A percentile compares a stretch with the other conserved stretches of the same genome.
These are phyloP conservation scores for Opisthocomus hoazin DNA, from an alignment of 2,113 vertebrate genomes.

Conservation along the genomic window DNA sequence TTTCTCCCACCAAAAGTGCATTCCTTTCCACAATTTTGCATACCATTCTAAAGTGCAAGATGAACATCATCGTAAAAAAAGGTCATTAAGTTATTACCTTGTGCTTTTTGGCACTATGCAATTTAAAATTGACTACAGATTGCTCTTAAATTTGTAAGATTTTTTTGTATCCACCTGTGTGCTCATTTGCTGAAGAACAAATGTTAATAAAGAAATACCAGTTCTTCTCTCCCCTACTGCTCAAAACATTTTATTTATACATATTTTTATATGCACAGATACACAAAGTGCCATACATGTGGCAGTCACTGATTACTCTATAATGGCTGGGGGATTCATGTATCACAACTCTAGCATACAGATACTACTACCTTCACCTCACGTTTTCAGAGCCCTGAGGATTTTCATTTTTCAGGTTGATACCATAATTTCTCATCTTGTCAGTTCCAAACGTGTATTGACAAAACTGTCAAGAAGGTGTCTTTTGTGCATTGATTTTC, in stretches of 20 bases:
- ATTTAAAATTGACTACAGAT: background rate
- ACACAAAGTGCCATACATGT: background rate
- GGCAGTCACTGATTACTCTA: background rate
- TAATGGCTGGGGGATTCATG: background rate
- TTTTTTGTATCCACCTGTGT: background rate
- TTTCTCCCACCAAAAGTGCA: background rate
- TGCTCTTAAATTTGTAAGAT: background rate
- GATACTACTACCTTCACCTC: background rate
- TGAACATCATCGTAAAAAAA: background rate
- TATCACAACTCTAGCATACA: background rate
- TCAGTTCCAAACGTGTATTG: constrained; percentile 42
- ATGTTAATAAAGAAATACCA: background rate
- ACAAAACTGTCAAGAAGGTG: constrained; percentile 34
- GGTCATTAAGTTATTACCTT: background rate
- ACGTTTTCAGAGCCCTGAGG: constrained; percentile 26
- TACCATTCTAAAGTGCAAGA: background rate
- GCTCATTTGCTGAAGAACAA: background rate
- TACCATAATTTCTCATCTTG: constrained; percentile 41
- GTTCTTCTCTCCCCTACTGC: background rate
- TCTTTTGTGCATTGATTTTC: constrained; percentile 43
- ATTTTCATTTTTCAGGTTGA: constrained; percentile 34
- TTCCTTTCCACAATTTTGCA: background rate
- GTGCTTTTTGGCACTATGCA: background rate
- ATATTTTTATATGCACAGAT: background rate
- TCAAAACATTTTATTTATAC: background rate